Base-by-base conservation (phyloP, 2,113 vertebrate genomes). In the Poecilia latipinna region DNA sequence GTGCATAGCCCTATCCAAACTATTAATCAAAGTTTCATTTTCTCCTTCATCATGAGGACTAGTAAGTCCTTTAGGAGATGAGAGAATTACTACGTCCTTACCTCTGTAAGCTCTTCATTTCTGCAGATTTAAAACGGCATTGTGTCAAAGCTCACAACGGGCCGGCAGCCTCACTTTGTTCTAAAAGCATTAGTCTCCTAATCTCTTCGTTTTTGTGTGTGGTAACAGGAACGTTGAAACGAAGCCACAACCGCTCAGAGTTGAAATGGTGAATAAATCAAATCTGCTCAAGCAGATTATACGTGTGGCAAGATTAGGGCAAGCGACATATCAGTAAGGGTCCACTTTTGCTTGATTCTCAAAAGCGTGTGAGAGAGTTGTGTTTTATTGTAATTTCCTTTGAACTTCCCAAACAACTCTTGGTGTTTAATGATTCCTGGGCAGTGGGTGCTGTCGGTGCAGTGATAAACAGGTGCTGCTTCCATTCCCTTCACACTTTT, bases 11-110 rank as follows among this genome's bases (percentile, higher is more conserved):
- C 86, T 74, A 69, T 84, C 79, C 86, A 82, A 89, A 89, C 75
- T 86, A 88, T 92, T 92, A 92, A 94, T 93, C 90, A 88, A 80
- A 78, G 82, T 88, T 90, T 89, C 35, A 90, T 91, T 91, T 88
- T 80, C 74, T 78, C 77, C 88, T 74, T 80, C 79, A 84, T 86
- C 77, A 85, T 62, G 65, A 93, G 72, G 77, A 74, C 85, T 80
- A 88, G 85, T 92, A 91, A 94, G 92, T 93, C 89, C 90, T 93
- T 92, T 77, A 90, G 86, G 90, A 90, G 93, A 93, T 93, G 85
- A 92, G 90, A 84, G 87, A 89, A 88, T 93, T 92, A 93, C 75
- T 80, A 69, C 85, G 83, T 87, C 86, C 85, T 91, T 90, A 91
- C 88, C 83, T 90, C 85, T 78, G 63, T 93, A 93, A 94, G 91